Evolutionary conservation across 1,140 invertebrate genomes (phyloP), one percentile per base, ranked within the genome.

Genomic region (Papilio polytes): DNA sequence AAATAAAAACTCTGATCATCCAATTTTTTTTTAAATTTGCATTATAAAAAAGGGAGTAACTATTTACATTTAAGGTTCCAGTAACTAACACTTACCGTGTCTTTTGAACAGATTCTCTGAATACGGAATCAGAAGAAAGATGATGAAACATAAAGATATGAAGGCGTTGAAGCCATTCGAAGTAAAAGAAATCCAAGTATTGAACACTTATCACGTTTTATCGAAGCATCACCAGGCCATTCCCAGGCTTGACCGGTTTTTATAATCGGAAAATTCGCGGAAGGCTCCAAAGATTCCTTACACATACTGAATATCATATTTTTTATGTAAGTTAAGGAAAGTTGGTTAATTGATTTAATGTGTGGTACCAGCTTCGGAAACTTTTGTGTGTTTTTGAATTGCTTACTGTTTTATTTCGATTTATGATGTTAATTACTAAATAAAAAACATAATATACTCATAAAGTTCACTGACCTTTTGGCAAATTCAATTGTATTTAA

Each of bases 231-330:
- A 74, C 66, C 82, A 74, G 82, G 74, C 81, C 76, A 86, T 90
- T 90, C 85, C 80, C 82, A 85, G 80, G 81, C 86, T 88, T 87
- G 84, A 87, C 87, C 86, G 87, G 87, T 91, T 89, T 41, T 85
- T 84, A 79, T 86, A 85, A 87, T 88, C 82, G 83, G 86, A 81
- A 90, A 89, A 90, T 92, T 92, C 90, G 87, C 87, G 87, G 91
- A 92, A 91, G 89, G 86, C 77, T 82, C 82, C 73, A 80, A 80
- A 82, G 80, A 85, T 83, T 81, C 77, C 82, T 83, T 80, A 80
- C 80, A 80, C 76, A 80, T 80, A 74, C 76, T 70, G 72, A 81
- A 83, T 83, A 83, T 82, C 79, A 78, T 81, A 66, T 76, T 83
- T 85, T 85, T 76, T 63, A 78, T 74, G 22, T 44, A 51, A 0